These are phyloP conservation scores for Marcusenius ussheri DNA, from an alignment of 2,113 vertebrate genomes.

Conservation along the genomic window DNA sequence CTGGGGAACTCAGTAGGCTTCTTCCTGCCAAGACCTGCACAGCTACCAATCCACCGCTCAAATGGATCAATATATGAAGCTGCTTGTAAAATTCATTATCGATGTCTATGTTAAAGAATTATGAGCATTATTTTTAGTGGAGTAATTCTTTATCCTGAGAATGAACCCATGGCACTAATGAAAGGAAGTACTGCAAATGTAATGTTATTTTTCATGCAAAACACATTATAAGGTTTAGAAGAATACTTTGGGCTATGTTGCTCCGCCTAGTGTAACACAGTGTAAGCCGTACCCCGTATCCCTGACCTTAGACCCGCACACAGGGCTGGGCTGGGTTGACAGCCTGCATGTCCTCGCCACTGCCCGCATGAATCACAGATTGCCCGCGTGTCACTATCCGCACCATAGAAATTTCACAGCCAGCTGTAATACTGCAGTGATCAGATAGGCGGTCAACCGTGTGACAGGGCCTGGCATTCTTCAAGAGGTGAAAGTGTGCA, in stretches of 20 bases:
- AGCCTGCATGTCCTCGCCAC: background rate
- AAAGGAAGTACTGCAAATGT: background rate
- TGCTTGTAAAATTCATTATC: background rate
- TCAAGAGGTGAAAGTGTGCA: background rate
- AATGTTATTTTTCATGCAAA: background rate
- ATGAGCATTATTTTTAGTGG: background rate
- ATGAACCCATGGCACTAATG: background rate
- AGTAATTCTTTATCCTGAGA: background rate
- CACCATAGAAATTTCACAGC: background rate
- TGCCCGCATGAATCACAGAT: background rate
- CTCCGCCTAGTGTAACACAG: background rate
- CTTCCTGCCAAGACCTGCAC: background rate
- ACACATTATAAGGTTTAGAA: background rate
- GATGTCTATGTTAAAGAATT: background rate
- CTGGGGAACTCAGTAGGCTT: background rate
- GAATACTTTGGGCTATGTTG: background rate
- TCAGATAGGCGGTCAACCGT: background rate
- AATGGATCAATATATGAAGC: background rate
- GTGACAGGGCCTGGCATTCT: background rate
- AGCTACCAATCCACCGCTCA: background rate
- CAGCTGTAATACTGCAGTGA: background rate
- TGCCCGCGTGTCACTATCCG: background rate
- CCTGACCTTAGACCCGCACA: background rate
- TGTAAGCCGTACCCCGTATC: background rate
- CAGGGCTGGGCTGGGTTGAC: background rate